A percentile compares a stretch with the other conserved stretches of the same genome.
phyloP scores from a whole-genome alignment of 1,140 invertebrate genomes.

The Mamestra configurata region DNA sequence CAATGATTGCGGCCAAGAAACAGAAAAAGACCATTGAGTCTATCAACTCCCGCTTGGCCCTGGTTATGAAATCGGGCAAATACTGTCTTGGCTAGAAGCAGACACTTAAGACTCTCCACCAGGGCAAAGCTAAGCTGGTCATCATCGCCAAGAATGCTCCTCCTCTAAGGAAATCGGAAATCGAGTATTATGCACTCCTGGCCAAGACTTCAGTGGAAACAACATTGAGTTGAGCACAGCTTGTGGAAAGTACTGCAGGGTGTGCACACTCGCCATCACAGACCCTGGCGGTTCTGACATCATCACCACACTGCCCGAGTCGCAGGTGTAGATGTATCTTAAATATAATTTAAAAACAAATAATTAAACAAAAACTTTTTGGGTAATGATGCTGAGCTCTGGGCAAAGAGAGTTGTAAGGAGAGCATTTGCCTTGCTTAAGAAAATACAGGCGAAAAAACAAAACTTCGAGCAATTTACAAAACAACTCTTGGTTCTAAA shows the following conservation, averaged over 20 bases:
- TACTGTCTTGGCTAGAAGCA: conserved; percentile 99
- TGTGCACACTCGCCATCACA: conserved; percentile 99
- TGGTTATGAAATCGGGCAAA: conserved; percentile 99
- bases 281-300: conserved; percentile 99
- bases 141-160: conserved; percentile 99
- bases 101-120: conserved; percentile 98
- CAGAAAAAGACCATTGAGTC: conserved; percentile 99
- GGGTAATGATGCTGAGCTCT: too few species aligned
- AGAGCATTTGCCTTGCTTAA: too few species aligned
- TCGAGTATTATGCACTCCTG: conserved; percentile 99
- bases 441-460: too few species aligned
- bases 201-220: conserved; percentile 99
- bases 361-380: too few species aligned
- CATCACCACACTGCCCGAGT: conserved; percentile 96
- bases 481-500: too few species aligned
- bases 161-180: conserved; percentile 98
- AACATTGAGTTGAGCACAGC: conserved; percentile 99
- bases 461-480: too few species aligned
- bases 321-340: conserved; percentile 54
- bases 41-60: conserved; percentile 98
- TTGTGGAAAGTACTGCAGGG: conserved; percentile 99
- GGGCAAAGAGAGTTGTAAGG: too few species aligned
- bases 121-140: conserved; percentile 99
- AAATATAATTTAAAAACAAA: conserved; percentile 47
- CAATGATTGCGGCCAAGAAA: conserved; percentile 85